Conservation (phyloP, 2,797 vertebrate species). For the Syngnathus acus region DNA sequence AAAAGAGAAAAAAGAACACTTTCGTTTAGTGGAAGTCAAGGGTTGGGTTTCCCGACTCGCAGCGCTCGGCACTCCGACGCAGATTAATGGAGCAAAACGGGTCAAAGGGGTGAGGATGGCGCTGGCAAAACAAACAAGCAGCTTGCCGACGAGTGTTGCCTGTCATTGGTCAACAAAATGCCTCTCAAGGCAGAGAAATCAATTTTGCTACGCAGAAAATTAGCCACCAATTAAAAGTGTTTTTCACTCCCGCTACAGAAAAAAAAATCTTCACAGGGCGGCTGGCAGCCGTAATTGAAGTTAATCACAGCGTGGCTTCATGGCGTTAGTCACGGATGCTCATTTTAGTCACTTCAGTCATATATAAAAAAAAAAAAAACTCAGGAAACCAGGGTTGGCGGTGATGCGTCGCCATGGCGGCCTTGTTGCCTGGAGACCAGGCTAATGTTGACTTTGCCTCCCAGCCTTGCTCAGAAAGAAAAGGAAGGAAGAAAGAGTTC, state of each 20-base stretch:
- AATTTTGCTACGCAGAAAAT: constrained; percentile 53
- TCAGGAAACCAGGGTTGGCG: neutral
- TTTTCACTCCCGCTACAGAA: constrained; percentile 33
- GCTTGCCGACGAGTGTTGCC: constrained; percentile 57
- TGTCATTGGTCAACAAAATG: constrained; percentile 55
- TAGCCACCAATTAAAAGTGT: constrained; percentile 58
- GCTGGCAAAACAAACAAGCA: neutral
- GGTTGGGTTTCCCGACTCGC: neutral
- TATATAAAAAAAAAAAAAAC: neutral
- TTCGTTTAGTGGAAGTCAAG: neutral
- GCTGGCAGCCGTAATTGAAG: constrained; percentile 34
- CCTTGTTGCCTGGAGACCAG: constrained; percentile 50
- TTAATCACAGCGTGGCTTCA: constrained; percentile 38
- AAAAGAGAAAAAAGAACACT: neutral
- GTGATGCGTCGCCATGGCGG: constrained; percentile 25
- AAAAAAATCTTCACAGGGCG: constrained; percentile 20
- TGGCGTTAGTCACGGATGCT: constrained; percentile 20
- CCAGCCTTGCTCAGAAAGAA: neutral
- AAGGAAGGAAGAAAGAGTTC: neutral
- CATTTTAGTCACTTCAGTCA: constrained; percentile 14
- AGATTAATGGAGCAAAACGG: neutral
- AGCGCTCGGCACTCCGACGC: neutral
- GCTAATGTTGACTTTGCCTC: constrained; percentile 18
- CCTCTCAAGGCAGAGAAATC: constrained; percentile 47
- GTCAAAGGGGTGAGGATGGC: constrained; percentile 2